These are phyloP conservation scores for Tipula unca DNA, from an alignment of 2,888 invertebrate species.

Conservation along the genomic window DNA sequence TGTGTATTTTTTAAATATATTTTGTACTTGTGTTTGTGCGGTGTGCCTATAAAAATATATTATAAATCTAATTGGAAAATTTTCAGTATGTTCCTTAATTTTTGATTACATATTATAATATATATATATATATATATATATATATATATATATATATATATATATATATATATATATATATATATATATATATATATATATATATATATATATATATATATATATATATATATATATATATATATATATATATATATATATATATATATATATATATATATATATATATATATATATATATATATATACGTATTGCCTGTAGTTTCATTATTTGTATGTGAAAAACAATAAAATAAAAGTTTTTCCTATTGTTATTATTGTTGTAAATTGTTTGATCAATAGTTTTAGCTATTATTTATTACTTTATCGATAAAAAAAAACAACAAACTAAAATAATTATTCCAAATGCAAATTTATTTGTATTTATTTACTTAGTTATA, in stretches of 20 bases:
- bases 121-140: no score
- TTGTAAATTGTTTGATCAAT: neutral
- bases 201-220: no score
- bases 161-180: no score
- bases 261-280: no score
- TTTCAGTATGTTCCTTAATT: neutral
- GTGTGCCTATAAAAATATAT: neutral
- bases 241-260: no score
- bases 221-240: no score
- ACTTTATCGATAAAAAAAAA: no score
- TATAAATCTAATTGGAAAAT: neutral
- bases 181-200: no score
- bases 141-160: no score
- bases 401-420: neutral
- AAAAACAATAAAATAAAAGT: neutral
- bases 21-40: neutral
- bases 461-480: conserved; percentile 1
- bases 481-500: neutral
- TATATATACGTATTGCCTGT: neutral
- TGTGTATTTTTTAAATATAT: no score
- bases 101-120: neutral
- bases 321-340: neutral
- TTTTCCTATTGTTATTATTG: neutral
- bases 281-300: no score
- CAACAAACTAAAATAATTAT: neutral